Evolutionary conservation across 2,113 vertebrate species (phyloP).

Genomic region (Laticauda laticaudata): DNA sequence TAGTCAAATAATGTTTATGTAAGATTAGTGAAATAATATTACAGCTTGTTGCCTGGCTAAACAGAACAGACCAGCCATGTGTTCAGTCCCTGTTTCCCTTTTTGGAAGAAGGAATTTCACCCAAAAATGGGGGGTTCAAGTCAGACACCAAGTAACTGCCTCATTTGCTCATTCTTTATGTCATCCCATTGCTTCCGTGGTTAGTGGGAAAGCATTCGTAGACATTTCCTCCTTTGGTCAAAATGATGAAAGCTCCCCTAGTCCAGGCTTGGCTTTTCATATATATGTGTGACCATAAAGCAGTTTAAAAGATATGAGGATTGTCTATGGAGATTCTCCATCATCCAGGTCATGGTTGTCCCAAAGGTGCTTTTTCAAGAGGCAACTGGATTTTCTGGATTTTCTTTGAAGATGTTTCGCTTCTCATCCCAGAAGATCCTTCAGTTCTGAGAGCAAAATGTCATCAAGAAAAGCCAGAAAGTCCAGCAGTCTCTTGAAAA

Average conservation of each 20-base stretch:
- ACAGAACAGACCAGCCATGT: neutral
- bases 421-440: too few species aligned
- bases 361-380: too few species aligned
- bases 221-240: neutral
- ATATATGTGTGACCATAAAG: neutral
- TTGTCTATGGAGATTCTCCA: too few species aligned
- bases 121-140: neutral
- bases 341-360: too few species aligned
- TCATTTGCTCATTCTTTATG: neutral
- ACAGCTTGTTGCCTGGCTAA: neutral
- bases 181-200: neutral
- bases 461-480: too few species aligned
- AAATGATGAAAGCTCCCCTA: neutral
- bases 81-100: neutral
- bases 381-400: too few species aligned
- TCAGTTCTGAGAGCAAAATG: too few species aligned
- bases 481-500: too few species aligned
- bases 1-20: too few species aligned
- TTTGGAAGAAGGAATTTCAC: neutral
- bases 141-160: neutral
- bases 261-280: neutral
- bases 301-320: neutral
- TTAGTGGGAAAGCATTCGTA: neutral
- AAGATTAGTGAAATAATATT: neutral
- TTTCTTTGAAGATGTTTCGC: too few species aligned